These are phyloP conservation scores for Diachasma alloeum DNA, from an alignment of 1,140 invertebrate species.

Conservation along the genomic window DNA sequence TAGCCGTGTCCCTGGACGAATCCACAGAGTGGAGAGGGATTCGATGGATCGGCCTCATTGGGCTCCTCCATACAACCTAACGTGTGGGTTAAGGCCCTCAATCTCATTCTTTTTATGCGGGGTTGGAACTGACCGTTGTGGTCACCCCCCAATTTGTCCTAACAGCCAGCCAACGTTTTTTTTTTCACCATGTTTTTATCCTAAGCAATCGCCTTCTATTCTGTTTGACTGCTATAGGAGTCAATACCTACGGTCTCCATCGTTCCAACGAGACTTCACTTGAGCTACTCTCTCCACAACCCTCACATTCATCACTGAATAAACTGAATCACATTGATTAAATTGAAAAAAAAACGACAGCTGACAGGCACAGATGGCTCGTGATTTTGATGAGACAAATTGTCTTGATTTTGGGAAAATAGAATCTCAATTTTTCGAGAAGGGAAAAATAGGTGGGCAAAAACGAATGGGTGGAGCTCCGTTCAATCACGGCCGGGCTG, in stretches of 20 bases:
- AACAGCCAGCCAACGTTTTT: constrained; percentile 53
- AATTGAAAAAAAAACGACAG: constrained; percentile 36
- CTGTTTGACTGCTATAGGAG: not conserved
- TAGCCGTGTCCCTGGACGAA: constrained; percentile 62
- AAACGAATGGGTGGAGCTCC: no score
- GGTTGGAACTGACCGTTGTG: constrained; percentile 38
- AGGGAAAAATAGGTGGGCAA: no score
- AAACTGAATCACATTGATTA: constrained; percentile 63
- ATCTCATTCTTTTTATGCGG: not conserved
- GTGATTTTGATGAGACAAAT: no score
- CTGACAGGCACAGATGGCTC: no score
- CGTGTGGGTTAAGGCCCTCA: constrained; percentile 36
- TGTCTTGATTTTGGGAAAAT: no score
- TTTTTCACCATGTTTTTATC: constrained; percentile 53
- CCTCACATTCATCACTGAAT: constrained; percentile 18
- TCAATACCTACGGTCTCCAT: constrained; percentile 6
- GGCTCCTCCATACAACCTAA: constrained; percentile 47
- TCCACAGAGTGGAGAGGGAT: constrained; percentile 33
- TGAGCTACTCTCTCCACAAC: constrained; percentile 26
- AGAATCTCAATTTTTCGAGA: no score
- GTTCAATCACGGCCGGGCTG: no score
- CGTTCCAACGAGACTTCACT: not conserved
- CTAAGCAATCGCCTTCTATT: constrained; percentile 38
- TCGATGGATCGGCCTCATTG: constrained; percentile 54
- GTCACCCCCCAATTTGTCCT: constrained; percentile 63